These are phyloP conservation scores for Zosterops pallidus DNA, from an alignment of 2,113 vertebrate genomes.

Conservation along the genomic window DNA sequence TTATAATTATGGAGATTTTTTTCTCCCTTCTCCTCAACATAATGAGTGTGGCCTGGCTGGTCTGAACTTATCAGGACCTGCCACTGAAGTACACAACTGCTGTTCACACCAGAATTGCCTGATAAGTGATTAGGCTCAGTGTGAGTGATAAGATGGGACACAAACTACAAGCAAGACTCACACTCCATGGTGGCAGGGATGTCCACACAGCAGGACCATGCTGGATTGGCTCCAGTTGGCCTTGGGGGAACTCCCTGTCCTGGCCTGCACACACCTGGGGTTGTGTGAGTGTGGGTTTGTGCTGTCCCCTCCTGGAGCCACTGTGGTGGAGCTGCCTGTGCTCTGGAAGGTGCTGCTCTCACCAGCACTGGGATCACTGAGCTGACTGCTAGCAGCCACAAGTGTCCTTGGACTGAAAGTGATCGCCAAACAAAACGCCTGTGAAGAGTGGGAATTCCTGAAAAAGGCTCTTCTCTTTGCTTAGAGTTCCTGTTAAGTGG, in stretches of 20 bases:
- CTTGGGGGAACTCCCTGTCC: neutral
- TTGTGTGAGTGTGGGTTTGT: neutral
- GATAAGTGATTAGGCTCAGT: neutral
- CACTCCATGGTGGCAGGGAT: accelerated
- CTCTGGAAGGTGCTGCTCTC: conserved; percentile 1
- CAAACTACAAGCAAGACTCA: accelerated
- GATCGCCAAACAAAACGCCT: neutral
- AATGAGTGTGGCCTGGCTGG: neutral
- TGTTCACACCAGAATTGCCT: neutral
- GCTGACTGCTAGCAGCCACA: neutral
- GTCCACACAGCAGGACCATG: accelerated
- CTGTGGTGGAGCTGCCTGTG: neutral
- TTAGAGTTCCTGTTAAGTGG: conserved; percentile 25
- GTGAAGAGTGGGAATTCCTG: conserved; percentile 45
- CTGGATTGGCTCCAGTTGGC: accelerated
- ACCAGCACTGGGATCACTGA: neutral
- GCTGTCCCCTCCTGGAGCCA: neutral
- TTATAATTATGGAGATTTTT: neutral
- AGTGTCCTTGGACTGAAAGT: conserved; percentile 9
- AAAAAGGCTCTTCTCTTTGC: conserved; percentile 38
- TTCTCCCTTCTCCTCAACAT: neutral
- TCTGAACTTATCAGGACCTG: neutral
- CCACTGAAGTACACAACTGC: neutral
- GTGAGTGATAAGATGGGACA: accelerated
- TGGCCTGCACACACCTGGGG: neutral